These are phyloP conservation scores for Planiliza haematocheilus DNA, from an alignment of 2,113 vertebrate species.

Conservation along the genomic window DNA sequence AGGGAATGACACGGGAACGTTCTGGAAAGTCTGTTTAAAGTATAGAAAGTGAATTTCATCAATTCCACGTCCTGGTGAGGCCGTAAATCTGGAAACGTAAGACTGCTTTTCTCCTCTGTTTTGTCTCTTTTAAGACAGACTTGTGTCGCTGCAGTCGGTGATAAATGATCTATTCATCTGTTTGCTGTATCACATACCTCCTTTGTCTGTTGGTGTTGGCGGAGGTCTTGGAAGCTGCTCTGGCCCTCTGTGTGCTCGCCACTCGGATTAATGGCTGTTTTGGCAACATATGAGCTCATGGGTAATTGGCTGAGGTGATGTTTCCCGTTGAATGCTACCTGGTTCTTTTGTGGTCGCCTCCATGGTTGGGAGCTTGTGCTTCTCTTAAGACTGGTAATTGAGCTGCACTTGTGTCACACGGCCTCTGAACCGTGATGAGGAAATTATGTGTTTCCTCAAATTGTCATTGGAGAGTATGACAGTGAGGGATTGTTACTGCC, in stretches of 20 bases:
- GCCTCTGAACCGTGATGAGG: constrained; percentile 50
- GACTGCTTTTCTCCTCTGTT: background rate
- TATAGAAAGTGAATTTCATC: constrained; percentile 6
- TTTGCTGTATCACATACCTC: constrained; percentile 14
- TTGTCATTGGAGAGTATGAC: constrained; percentile 59
- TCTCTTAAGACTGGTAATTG: constrained; percentile 71
- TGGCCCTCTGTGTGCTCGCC: constrained; percentile 62
- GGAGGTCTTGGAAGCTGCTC: constrained; percentile 30
- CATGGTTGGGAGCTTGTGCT: constrained; percentile 49
- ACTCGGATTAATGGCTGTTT: constrained; percentile 83
- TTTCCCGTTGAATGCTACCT: constrained; percentile 81
- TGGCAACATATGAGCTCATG: constrained; percentile 83
- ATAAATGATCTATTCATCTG: constrained; percentile 40
- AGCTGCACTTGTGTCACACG: constrained; percentile 66
- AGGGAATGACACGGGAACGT: constrained; percentile 7
- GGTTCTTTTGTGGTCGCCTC: constrained; percentile 73
- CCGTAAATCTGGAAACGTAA: constrained; percentile 14
- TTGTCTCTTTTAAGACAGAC: background rate
- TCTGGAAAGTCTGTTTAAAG: constrained; percentile 39
- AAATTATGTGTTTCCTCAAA: constrained; percentile 45
- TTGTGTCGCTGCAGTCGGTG: background rate
- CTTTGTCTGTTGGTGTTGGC: constrained; percentile 39
- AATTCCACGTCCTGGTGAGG: background rate
- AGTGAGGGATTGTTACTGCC: background rate
- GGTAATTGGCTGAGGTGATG: constrained; percentile 78